Conservation (phyloP, 2,797 vertebrate species). For the Manis pentadactyla region DNA sequence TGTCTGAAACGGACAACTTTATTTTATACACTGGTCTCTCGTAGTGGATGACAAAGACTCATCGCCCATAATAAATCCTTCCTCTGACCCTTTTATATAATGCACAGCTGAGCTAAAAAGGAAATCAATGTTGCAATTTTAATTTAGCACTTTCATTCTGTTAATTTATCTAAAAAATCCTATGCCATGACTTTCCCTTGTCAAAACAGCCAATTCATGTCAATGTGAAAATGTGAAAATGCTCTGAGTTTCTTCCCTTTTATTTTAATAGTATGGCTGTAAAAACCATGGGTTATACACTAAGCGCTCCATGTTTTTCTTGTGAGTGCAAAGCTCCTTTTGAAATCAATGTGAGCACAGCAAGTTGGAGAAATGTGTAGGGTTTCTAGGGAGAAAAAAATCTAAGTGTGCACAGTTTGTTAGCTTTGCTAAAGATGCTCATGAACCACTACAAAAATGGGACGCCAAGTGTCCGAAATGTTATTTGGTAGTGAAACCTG, state of each 20-base stretch:
- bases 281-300: conserved; percentile 63
- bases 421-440: conserved; percentile 54
- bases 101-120: conserved; percentile 85
- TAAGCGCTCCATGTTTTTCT: conserved; percentile 47
- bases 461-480: neutral
- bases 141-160: conserved; percentile 82
- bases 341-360: conserved; percentile 50
- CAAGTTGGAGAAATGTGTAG: conserved; percentile 33
- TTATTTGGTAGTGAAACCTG: neutral
- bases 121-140: conserved; percentile 80
- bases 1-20: conserved; percentile 80
- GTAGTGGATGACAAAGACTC: conserved; percentile 80
- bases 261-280: conserved; percentile 26
- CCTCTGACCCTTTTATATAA: conserved; percentile 81
- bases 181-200: conserved; percentile 68
- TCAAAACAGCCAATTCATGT: conserved; percentile 82
- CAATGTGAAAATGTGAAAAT: conserved; percentile 66
- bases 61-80: conserved; percentile 82
- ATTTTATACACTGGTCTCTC: conserved; percentile 70
- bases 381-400: conserved; percentile 40
- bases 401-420: neutral
- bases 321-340: conserved; percentile 49
- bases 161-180: conserved; percentile 83
- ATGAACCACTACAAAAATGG: neutral
- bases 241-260: conserved; percentile 58